phyloP scores from a whole-genome alignment of 2,888 invertebrate genomes.

The Stenichneumon culpator region DNA sequence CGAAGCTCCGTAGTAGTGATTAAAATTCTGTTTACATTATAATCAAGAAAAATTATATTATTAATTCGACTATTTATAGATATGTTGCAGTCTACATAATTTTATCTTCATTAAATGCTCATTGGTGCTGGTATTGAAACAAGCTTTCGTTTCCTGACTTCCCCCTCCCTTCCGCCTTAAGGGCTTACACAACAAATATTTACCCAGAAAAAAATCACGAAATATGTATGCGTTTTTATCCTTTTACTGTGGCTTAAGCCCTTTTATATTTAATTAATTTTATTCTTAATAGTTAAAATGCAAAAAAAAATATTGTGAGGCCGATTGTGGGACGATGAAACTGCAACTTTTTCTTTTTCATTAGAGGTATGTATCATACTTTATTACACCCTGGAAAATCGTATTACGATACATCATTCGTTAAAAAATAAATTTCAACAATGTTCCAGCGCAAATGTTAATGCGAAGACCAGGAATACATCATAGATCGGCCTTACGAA shows the following conservation, averaged over 20 bases:
- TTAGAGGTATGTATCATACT: neutral
- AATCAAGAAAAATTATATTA: slow-evolving; percentile 74
- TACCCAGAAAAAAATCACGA: neutral
- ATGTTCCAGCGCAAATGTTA: slow-evolving; percentile 17
- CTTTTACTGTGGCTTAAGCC: too few species aligned
- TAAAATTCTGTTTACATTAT: slow-evolving; percentile 72
- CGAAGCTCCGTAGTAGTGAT: slow-evolving; percentile 44
- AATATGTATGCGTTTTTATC: neutral
- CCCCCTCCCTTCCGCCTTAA: neutral
- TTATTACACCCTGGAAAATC: slow-evolving; percentile 54
- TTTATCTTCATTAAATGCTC: slow-evolving; percentile 83
- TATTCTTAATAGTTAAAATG: too few species aligned
- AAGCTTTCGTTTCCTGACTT: slow-evolving; percentile 51
- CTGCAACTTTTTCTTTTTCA: neutral
- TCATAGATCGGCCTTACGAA: slow-evolving; percentile 1
- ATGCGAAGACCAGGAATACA: neutral
- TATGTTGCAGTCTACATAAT: slow-evolving; percentile 74
- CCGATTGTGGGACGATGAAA: neutral
- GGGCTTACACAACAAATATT: too few species aligned
- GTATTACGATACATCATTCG: slow-evolving; percentile 19
- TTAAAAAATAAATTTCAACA: slow-evolving; percentile 26
- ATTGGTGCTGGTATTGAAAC: slow-evolving; percentile 82
- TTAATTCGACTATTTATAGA: slow-evolving; percentile 79
- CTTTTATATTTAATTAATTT: too few species aligned
- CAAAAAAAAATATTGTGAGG: neutral